Evolutionary conservation across 2,797 vertebrate genomes (phyloP).

Genomic region (Hydrophis major): DNA sequence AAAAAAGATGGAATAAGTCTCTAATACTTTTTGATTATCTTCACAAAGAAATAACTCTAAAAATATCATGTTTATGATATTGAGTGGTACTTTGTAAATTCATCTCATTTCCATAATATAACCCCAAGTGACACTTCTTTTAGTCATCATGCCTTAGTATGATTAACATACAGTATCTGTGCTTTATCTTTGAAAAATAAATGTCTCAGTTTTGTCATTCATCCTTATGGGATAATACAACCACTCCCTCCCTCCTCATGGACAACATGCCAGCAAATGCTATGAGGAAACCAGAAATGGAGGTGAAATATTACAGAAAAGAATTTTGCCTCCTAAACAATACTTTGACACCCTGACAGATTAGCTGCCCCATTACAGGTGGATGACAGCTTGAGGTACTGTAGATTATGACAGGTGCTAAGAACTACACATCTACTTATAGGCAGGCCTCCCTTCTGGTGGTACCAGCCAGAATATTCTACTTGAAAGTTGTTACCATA

Average conservation of each 20-base stretch:
- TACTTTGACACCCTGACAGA: not conserved
- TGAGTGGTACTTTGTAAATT: slow-evolving; percentile 11
- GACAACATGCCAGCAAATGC: not conserved
- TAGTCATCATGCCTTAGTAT: not conserved
- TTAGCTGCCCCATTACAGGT: not conserved
- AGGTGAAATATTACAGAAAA: not conserved
- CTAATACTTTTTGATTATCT: not conserved
- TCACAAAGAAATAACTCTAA: not conserved
- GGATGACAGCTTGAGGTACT: not conserved
- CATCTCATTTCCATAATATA: not conserved
- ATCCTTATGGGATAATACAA: not conserved
- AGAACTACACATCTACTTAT: not conserved
- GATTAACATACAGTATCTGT: not conserved
- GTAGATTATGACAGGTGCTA: not conserved
- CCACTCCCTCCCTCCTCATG: not conserved
- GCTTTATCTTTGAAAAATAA: not conserved
- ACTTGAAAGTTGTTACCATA: not conserved
- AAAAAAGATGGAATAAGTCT: not conserved
- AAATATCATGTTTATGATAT: slow-evolving; percentile 31
- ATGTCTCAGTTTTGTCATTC: not conserved
- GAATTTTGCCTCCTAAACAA: not conserved
- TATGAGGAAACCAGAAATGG: not conserved
- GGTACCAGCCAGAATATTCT: not conserved
- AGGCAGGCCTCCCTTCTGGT: not conserved
- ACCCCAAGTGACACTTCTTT: not conserved